Evolutionary conservation across 2,113 vertebrate species (phyloP), one percentile per base, ranked within the genome.

Genomic region (Phrynocephalus versicolor): DNA sequence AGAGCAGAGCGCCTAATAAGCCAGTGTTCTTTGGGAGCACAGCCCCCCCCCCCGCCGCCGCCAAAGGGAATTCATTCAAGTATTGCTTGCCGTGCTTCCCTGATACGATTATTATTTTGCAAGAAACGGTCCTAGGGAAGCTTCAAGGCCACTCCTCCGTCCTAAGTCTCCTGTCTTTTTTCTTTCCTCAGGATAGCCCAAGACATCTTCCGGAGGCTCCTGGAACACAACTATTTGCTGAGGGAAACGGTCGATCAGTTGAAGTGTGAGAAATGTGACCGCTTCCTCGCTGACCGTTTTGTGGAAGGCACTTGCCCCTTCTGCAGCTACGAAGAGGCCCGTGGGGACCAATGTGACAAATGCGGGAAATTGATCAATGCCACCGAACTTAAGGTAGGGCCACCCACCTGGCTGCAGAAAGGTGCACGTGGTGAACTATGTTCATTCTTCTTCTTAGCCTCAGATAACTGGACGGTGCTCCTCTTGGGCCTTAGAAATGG

Each of bases 361-460:
- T 99, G 98, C 8, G 98, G 98, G n/a, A 97, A 97, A 2, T 97
- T 99, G 85, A 99, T 99, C 93, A 99, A 99, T 13, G 98, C 98
- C 2, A 95, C 97, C 86, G 98, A 99, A 89, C 97, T 99, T 77
- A 97, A 97, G 97, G 98, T 99, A 88, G 9, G 58, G 0, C 45
- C 5, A 5, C 10, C 45, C 45, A 51, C 45, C 45, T 51, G 45
- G 5, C 45, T 51, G 45, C 5, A 10, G 45, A 51, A 51, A 51
- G 45, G 45, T 5, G 45, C 5, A n/a, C n/a, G n/a, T n/a, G n/a
- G n/a, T n/a, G n/a, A n/a, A n/a, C n/a, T n/a, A n/a, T n/a, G n/a
- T n/a, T n/a, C n/a, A n/a, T n/a, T n/a, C n/a, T n/a, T n/a, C n/a
- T n/a, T n/a, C n/a, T n/a, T n/a, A n/a, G n/a, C n/a, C n/a, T n/a